Evolutionary conservation across 2,888 invertebrate genomes (phyloP).

Genomic region (Coelogynopora nodosa): DNA sequence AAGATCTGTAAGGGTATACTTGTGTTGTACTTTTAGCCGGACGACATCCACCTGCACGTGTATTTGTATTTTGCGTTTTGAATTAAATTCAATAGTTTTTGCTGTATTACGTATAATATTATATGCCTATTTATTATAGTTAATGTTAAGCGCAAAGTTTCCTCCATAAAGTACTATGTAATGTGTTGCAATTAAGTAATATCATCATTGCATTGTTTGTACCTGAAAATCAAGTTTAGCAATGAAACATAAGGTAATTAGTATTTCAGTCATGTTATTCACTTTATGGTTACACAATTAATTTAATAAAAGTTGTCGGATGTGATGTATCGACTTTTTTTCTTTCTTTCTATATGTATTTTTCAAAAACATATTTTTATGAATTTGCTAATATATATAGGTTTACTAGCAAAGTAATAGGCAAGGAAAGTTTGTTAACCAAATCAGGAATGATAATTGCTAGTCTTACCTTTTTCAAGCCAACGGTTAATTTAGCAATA

Average conservation of each 20-base stretch:
- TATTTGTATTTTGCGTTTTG: not conserved
- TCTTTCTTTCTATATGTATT: not conserved
- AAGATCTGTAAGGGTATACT: not conserved
- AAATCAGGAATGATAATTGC: no score
- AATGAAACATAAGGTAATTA: not conserved
- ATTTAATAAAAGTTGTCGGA: not conserved
- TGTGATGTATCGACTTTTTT: not conserved
- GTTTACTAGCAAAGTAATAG: no score
- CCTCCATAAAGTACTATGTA: not conserved
- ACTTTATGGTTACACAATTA: not conserved
- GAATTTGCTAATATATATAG: no score
- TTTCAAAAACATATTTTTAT: no score
- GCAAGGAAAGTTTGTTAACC: no score
- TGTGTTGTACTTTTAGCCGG: not conserved
- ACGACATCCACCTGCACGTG: not conserved
- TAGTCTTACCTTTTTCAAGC: no score
- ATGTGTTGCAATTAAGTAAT: not conserved
- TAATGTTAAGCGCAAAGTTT: not conserved
- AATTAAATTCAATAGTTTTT: not conserved
- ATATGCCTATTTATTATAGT: not conserved
- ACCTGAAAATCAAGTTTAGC: not conserved
- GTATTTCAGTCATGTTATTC: not conserved
- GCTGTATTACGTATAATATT: not conserved
- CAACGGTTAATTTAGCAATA: no score
- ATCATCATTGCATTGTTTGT: not conserved